Evolutionary conservation across 2,888 invertebrate genomes (phyloP).

Genomic region (Mesochorus sp.): DNA sequence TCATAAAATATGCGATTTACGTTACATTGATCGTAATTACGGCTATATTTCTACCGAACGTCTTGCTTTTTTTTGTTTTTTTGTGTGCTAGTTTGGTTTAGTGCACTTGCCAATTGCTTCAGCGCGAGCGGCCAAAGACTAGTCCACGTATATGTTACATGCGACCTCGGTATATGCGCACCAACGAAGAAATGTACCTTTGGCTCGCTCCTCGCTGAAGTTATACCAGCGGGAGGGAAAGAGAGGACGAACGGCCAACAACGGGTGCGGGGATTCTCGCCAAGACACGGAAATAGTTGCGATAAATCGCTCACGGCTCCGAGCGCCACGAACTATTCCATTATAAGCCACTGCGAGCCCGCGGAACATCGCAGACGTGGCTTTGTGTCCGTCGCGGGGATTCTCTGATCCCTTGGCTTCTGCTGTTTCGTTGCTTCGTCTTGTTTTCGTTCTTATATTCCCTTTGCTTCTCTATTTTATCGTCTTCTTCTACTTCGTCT

Average conservation of each 20-base stretch:
- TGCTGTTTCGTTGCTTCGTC: conserved; percentile 24
- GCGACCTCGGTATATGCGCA: conserved; percentile 33
- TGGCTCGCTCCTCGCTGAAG: conserved; percentile 33
- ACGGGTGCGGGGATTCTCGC: conserved; percentile 53
- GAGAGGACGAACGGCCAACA: conserved; percentile 6
- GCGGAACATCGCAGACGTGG: conserved; percentile 75
- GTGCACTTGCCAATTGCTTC: neutral
- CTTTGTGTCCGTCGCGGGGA: conserved; percentile 68
- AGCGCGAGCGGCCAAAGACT: conserved; percentile 6
- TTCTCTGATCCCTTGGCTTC: conserved; percentile 47
- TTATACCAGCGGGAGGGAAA: neutral
- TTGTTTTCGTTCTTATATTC: conserved; percentile 9
- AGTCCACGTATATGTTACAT: conserved; percentile 22
- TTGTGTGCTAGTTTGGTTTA: neutral
- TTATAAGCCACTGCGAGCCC: conserved; percentile 79
- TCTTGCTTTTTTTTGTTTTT: neutral
- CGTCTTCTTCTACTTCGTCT: neutral
- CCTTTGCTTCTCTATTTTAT: neutral
- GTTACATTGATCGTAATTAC: neutral
- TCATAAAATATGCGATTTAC: neutral
- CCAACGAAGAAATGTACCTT: conserved; percentile 49
- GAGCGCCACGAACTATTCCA: conserved; percentile 77
- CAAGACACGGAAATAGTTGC: conserved; percentile 79
- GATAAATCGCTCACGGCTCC: conserved; percentile 76
- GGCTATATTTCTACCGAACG: neutral